Base-by-base conservation (phyloP, 2,888 invertebrate genomes). In the Melinaea marsaeus region DNA sequence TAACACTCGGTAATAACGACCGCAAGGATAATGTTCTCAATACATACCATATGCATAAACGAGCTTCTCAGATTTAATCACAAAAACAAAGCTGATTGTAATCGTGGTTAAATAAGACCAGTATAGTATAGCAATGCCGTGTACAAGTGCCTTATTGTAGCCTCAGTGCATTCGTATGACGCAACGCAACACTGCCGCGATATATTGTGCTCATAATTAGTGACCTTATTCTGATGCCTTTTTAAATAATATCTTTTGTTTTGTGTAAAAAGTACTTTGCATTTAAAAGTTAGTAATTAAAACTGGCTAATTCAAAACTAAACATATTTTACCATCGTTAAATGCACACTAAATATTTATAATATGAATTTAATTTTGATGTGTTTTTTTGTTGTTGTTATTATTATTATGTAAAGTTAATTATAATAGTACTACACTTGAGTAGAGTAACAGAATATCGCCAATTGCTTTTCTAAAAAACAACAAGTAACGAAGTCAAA, bases 131-230 rank as follows among this genome's bases (percentile, higher is more conserved):
- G 66, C 60, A 58, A 57, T 67, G 47, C 59, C 61, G 62, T 69
- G 64, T 61, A 64, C 67, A 64, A 55, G 57, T 65, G 59, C 72
- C 67, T 72, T 69, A 72, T 58, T 67, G 65, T 69, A 67, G 55
- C 73, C 72, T 57, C 62, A 62, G 67, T 66, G 71, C 71, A 71
- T 65, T 67, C 68, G 72, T 70, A 69, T 78, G 75, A 80, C 73
- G 78, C 75, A 80, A 78, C 67, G 66, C 70, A 75, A 69, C 72
- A 70, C 70, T 69, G 70, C 70, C 73, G 67, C 72, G 73, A 77
- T 75, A 79, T 79, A 82, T 81, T 83, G 82, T 80, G 75, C 77
- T 65, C 69, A 70, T 78, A 83, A 83, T 79, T 76, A 76, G 79
- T 74, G 79, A 77, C 79, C 78, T 78, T 75, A 80, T 81, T 80